A percentile compares a stretch with the other conserved stretches of the same genome.
phyloP scores from a whole-genome alignment of 2,113 vertebrate genomes.

The Sander lucioperca region DNA sequence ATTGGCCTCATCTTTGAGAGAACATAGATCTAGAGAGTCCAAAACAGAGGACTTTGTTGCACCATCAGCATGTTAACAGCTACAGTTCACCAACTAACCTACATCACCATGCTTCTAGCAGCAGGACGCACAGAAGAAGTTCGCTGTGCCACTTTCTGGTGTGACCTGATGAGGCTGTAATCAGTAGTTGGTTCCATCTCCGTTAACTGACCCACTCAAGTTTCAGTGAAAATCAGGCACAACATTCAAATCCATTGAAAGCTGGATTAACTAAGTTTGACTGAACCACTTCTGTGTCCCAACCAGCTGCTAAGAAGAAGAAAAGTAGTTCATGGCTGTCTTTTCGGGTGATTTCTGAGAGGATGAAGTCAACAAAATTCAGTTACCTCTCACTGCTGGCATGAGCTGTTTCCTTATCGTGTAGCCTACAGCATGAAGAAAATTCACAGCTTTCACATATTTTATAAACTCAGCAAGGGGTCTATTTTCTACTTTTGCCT shows the following conservation, averaged over 20 bases:
- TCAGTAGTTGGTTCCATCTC: background rate
- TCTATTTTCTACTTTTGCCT: background rate
- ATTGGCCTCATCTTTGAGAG: background rate
- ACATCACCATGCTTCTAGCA: too few species aligned
- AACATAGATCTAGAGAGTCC: too few species aligned
- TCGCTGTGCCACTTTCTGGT: too few species aligned
- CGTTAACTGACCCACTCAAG: background rate
- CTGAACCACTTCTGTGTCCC: conserved; percentile 16
- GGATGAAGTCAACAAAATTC: background rate
- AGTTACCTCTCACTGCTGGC: background rate
- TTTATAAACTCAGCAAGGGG: conserved; percentile 6
- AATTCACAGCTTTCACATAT: conserved; percentile 1
- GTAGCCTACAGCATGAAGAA: background rate
- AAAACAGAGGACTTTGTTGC: too few species aligned
- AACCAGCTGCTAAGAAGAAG: background rate
- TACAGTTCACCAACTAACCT: too few species aligned
- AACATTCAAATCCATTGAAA: conserved; percentile 16
- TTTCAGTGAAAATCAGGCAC: conserved; percentile 8
- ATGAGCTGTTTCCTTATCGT: background rate
- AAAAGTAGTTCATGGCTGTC: background rate
- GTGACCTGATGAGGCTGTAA: too few species aligned
- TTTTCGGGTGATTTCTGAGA: background rate
- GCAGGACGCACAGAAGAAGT: too few species aligned
- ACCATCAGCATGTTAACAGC: too few species aligned
- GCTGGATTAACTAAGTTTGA: conserved; percentile 23